phyloP scores from a whole-genome alignment of 2,888 invertebrate genomes.

The Dione vanillae region DNA sequence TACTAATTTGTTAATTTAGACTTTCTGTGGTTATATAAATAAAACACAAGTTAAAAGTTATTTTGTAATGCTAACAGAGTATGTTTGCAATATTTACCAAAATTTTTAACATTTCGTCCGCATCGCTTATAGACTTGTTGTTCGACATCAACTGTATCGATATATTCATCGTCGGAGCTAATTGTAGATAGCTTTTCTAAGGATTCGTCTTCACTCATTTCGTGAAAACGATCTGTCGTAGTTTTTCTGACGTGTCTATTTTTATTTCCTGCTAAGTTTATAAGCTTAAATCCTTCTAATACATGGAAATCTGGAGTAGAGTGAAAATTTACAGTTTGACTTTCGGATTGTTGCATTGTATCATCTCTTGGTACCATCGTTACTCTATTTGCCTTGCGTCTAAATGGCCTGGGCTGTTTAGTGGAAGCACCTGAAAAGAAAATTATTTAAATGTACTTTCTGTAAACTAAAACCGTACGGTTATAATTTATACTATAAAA shows the following conservation, averaged over 20 bases:
- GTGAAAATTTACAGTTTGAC: slow-evolving; percentile 66
- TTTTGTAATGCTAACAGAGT: not conserved
- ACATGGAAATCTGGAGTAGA: slow-evolving; percentile 75
- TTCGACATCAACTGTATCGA: slow-evolving; percentile 53
- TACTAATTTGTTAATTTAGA: no score
- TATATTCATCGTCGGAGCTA: slow-evolving; percentile 52
- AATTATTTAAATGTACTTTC: not conserved
- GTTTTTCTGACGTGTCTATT: slow-evolving; percentile 58
- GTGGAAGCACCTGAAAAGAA: slow-evolving; percentile 44
- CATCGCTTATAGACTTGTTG: slow-evolving; percentile 62
- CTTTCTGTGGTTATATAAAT: no score
- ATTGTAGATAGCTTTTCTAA: slow-evolving; percentile 47
- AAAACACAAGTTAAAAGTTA: no score
- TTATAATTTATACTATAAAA: no score
- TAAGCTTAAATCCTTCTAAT: slow-evolving; percentile 72
- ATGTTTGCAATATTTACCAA: slow-evolving; percentile 12
- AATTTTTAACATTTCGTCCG: slow-evolving; percentile 55
- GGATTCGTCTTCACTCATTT: slow-evolving; percentile 54
- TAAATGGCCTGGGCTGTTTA: slow-evolving; percentile 42
- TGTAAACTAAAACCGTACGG: no score
- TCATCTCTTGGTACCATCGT: slow-evolving; percentile 49
- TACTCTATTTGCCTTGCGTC: slow-evolving; percentile 58
- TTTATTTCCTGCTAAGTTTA: slow-evolving; percentile 65
- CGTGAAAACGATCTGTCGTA: slow-evolving; percentile 53
- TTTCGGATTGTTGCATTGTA: slow-evolving; percentile 55